Conservation (phyloP, 2,797 vertebrate genomes). For the Sciurus carolinensis region DNA sequence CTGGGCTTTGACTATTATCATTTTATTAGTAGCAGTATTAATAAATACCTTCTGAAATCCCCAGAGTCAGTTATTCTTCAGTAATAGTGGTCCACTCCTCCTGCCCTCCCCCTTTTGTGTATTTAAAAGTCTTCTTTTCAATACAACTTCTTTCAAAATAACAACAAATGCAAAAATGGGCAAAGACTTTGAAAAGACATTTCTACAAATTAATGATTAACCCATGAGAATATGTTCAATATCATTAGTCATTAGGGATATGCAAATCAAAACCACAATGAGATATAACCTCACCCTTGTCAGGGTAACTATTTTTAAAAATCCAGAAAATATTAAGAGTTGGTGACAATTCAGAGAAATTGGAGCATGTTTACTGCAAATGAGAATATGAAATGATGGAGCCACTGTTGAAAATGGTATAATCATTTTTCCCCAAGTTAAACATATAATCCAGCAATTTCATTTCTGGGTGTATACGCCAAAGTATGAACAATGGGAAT, state of each 20-base stretch:
- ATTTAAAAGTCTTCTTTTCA: background rate
- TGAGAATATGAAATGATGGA: background rate
- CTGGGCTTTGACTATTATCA: background rate
- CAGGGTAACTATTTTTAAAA: background rate
- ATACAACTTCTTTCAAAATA: background rate
- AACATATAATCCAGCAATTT: background rate
- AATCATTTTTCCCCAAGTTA: background rate
- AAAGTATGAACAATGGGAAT: background rate
- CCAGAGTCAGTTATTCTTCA: background rate
- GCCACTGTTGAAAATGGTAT: background rate
- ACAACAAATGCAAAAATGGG: background rate
- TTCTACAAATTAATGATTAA: background rate
- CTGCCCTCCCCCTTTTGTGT: background rate
- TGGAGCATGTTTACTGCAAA: background rate
- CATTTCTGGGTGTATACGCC: background rate
- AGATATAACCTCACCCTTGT: background rate
- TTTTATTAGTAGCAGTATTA: background rate
- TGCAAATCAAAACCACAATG: background rate
- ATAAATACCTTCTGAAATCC: background rate
- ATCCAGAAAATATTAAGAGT: background rate
- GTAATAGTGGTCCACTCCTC: background rate
- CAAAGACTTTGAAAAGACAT: background rate
- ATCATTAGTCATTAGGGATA: background rate
- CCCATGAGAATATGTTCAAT: background rate
- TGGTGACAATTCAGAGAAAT: background rate